Conservation (phyloP, 2,888 invertebrate genomes). For the Napeogenes inachia region DNA sequence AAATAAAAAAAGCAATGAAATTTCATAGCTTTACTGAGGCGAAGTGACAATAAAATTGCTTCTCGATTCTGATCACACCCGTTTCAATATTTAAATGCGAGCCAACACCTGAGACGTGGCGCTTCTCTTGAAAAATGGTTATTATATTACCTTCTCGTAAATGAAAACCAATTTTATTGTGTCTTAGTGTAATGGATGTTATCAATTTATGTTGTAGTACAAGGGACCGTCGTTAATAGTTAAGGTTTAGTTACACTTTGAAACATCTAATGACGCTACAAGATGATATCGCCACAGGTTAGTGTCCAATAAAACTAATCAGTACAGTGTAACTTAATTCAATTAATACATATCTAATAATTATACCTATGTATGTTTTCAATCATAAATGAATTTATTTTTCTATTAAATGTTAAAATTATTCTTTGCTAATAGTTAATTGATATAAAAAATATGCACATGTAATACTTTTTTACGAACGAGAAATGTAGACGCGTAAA, state of each 20-base stretch:
- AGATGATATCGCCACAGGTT: not conserved
- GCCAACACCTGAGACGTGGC: constrained; percentile 65
- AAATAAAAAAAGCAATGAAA: constrained; percentile 55
- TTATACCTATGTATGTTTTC: too few relatives aligned
- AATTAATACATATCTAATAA: too few relatives aligned
- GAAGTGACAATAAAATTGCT: constrained; percentile 74
- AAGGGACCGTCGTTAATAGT: constrained; percentile 6
- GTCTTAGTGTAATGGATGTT: constrained; percentile 30
- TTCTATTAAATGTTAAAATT: too few relatives aligned
- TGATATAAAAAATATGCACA: too few relatives aligned
- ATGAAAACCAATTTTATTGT: constrained; percentile 50
- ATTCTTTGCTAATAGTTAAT: too few relatives aligned
- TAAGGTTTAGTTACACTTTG: not conserved
- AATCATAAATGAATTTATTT: too few relatives aligned
- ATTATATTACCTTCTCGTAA: constrained; percentile 64
- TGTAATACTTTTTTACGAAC: too few relatives aligned
- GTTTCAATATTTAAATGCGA: constrained; percentile 68
- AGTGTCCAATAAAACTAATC: not conserved
- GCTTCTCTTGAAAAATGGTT: constrained; percentile 62
- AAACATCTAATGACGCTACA: not conserved
- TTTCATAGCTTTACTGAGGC: constrained; percentile 60
- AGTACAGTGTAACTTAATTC: too few relatives aligned
- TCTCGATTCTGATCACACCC: constrained; percentile 74
- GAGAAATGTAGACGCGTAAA: too few relatives aligned
- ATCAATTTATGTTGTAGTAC: constrained; percentile 23